phyloP scores from a whole-genome alignment of 2,797 vertebrate genomes.

The Phoebastria nigripes region DNA sequence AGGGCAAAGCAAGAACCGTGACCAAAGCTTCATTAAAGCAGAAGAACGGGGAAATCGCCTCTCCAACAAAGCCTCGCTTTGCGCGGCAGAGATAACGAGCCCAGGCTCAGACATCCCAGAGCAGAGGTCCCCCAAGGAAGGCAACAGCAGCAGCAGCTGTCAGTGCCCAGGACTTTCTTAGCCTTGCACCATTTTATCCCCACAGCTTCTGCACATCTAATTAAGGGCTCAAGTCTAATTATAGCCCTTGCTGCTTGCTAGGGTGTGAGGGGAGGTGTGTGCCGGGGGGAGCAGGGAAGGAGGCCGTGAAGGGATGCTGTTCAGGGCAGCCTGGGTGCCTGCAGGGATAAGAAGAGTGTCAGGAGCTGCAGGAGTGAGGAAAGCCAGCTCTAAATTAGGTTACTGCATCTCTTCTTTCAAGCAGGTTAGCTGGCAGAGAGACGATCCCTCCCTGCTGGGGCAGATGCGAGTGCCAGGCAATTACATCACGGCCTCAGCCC shows the following conservation, averaged over 20 bases:
- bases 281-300: not conserved
- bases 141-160: conserved; percentile 1
- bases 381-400: not conserved
- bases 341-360: not conserved
- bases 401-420: not conserved
- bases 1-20: not conserved
- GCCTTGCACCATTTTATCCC: not conserved
- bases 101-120: not conserved
- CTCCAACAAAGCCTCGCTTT: not conserved
- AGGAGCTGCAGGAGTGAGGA: not conserved
- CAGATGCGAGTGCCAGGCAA: not conserved
- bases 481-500: not conserved
- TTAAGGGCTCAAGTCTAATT: conserved; percentile 35
- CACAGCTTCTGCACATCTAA: not conserved
- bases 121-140: not conserved
- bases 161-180: not conserved
- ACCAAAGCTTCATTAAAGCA: not conserved
- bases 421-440: not conserved
- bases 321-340: not conserved
- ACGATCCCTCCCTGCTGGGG: not conserved
- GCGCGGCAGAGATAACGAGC: not conserved
- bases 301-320: not conserved
- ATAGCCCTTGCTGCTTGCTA: not conserved
- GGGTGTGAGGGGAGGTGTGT: not conserved
- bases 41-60: not conserved